Percentiles rank a stretch among this genome's conserved stretches.
These are phyloP conservation scores for Phataginus tetradactyla DNA, from an alignment of 2,797 vertebrate species.

Conservation along the genomic window DNA sequence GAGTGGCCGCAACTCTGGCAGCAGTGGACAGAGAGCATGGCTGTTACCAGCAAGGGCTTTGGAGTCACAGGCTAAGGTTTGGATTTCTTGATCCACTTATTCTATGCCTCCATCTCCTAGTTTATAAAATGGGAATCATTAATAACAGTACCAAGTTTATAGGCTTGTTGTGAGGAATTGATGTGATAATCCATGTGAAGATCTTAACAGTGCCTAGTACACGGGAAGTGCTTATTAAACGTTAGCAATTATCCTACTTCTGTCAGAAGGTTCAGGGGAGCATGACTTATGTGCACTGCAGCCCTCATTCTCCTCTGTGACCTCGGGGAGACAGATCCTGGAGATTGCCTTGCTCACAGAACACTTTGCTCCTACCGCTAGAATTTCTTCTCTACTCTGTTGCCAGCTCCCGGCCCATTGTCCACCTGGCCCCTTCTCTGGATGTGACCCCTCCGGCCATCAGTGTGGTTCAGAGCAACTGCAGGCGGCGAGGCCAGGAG, in stretches of 20 bases:
- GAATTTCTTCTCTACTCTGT: not conserved
- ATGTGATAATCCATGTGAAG: not conserved
- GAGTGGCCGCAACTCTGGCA: not conserved
- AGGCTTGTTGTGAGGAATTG: not conserved
- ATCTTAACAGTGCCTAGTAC: not conserved
- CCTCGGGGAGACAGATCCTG: not conserved
- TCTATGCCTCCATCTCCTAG: slow-evolving; percentile 21
- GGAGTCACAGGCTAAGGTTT: not conserved
- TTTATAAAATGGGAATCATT: not conserved
- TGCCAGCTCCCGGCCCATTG: slow-evolving; percentile 91
- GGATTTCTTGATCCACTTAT: not conserved
- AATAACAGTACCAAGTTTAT: not conserved
- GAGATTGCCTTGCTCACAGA: not conserved
- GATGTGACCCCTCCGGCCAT: slow-evolving; percentile 91
- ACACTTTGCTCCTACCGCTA: not conserved
- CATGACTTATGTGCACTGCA: not conserved
- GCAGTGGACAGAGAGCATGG: accelerated
- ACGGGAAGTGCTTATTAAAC: not conserved
- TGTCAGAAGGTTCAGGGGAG: not conserved
- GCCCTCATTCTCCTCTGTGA: not conserved
- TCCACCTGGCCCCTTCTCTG: slow-evolving; percentile 90
- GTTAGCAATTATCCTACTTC: not conserved
- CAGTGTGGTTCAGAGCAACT: slow-evolving; percentile 94
- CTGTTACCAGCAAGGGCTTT: not conserved
- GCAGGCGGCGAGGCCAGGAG: slow-evolving; percentile 89